These are phyloP conservation scores for Heterodera carotae DNA, from an alignment of 1,140 invertebrate species.

Conservation along the genomic window DNA sequence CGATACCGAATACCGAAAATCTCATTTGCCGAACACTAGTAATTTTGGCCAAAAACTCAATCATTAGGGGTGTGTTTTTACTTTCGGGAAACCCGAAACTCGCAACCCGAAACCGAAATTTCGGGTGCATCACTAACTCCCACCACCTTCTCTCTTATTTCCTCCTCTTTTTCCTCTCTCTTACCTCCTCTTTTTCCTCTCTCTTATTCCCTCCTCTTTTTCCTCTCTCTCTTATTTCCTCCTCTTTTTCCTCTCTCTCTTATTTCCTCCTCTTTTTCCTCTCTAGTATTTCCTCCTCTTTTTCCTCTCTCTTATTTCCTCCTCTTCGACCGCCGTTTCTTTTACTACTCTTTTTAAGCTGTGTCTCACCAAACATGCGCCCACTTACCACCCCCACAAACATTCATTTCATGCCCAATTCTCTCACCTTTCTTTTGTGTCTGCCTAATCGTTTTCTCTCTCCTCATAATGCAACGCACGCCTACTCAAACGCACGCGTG, in stretches of 20 bases:
- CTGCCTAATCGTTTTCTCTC: not conserved
- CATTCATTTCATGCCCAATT: not conserved
- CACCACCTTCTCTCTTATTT: not conserved
- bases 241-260: too few relatives aligned
- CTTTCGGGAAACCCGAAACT: too few relatives aligned
- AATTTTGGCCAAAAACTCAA: too few relatives aligned
- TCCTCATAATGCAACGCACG: not conserved
- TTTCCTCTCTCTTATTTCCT: not conserved
- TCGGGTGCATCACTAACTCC: too few relatives aligned
- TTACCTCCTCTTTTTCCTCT: not conserved
- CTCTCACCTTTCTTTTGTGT: conserved; percentile 3
- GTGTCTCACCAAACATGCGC: not conserved
- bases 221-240: not conserved
- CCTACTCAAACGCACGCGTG: not conserved
- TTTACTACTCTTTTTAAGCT: not conserved
- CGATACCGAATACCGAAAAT: too few relatives aligned
- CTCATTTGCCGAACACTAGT: too few relatives aligned
- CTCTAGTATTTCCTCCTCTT: not conserved
- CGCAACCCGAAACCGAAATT: too few relatives aligned
- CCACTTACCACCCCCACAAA: too few relatives aligned
- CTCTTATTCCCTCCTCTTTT: not conserved
- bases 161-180: too few relatives aligned
- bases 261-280: too few relatives aligned
- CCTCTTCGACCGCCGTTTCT: not conserved
- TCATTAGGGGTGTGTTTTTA: too few relatives aligned